Evolutionary conservation across 2,888 invertebrate species (phyloP), one percentile per base, ranked within the genome.

Genomic region (Habroteleia sp.): DNA sequence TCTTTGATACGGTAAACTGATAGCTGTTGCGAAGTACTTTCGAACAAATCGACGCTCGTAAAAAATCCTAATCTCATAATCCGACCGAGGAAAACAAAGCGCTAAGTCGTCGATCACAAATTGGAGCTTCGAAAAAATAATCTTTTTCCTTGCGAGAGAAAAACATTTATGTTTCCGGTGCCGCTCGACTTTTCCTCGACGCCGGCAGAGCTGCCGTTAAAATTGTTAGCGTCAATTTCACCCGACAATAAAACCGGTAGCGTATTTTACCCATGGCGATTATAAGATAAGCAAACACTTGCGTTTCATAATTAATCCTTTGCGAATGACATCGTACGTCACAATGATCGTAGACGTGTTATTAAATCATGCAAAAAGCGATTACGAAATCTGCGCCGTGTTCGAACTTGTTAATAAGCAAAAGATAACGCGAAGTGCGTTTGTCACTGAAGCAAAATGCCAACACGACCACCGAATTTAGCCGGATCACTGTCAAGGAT

Each of bases 241-340:
- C 6, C 8, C 13, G 16, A 11, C 16, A 33, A 31, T 17, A 48
- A 48, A 29, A 6, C 6, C 5, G 4, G 10, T 1, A 7, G 13
- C 13, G 16, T 23, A n/a, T 46, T 17, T 17, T 25, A 33, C 33
- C 20, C 31, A 3, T 14, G 4, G n/a, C 37, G 11, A 23, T 37
- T 35, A 16, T 6, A 14, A 35, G 25, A 35, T 52, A 35, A 52
- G 25, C 37, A 37, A 37, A 11, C 20, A 20, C 20, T 52, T 20
- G 23, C 13, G 17, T 37, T 52, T 52, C 37, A 25, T 37, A 35
- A 52, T 52, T 37, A 52, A 33, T 50, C 35, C 33, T 14, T 37
- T 4, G 29, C 8, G 8, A 48, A 20, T 48, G 48, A 33, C 31
- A 48, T 33, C 48, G 33, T 7, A 8, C 20, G 11, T 33, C 25